Percentiles rank a stretch among this genome's conserved stretches.
These are phyloP conservation scores for Andrena cerasifolii DNA, from an alignment of 1,140 invertebrate species.

Conservation along the genomic window DNA sequence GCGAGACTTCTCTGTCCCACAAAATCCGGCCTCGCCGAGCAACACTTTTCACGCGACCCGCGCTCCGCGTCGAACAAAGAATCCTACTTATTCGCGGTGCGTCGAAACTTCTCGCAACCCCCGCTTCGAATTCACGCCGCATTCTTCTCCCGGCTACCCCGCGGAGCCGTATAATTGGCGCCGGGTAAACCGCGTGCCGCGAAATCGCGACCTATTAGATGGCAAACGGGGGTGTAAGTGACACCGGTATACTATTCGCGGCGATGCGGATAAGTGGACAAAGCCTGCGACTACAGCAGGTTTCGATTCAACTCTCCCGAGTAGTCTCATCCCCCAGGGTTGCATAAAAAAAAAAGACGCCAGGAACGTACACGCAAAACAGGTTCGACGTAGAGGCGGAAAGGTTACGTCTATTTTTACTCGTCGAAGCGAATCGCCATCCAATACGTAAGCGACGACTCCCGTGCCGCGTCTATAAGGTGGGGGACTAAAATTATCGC, in stretches of 20 bases:
- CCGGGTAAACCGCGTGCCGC: background rate
- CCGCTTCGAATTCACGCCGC: background rate
- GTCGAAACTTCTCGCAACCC: background rate
- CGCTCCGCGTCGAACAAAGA: slow-evolving; percentile 18
- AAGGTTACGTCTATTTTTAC: slow-evolving; percentile 50
- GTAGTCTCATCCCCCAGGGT: background rate
- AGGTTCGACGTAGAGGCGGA: background rate
- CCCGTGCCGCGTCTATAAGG: background rate
- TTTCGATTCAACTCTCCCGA: too few species aligned
- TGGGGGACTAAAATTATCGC: slow-evolving; percentile 35
- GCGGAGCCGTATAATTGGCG: background rate
- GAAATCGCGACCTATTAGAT: too few species aligned
- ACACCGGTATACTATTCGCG: too few species aligned
- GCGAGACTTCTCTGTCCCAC: slow-evolving; percentile 28
- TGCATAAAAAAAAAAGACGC: background rate
- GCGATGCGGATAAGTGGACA: too few species aligned
- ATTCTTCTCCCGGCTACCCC: background rate
- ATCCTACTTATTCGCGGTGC: slow-evolving; percentile 3
- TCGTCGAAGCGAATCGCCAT: slow-evolving; percentile 19
- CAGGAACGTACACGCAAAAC: background rate
- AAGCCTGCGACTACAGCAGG: too few species aligned
- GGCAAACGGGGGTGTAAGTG: too few species aligned
- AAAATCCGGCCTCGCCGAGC: background rate
- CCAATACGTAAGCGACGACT: background rate
- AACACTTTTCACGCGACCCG: slow-evolving; percentile 21